Conservation (phyloP, 2,888 invertebrate species). For the Neoascia interrupta region DNA sequence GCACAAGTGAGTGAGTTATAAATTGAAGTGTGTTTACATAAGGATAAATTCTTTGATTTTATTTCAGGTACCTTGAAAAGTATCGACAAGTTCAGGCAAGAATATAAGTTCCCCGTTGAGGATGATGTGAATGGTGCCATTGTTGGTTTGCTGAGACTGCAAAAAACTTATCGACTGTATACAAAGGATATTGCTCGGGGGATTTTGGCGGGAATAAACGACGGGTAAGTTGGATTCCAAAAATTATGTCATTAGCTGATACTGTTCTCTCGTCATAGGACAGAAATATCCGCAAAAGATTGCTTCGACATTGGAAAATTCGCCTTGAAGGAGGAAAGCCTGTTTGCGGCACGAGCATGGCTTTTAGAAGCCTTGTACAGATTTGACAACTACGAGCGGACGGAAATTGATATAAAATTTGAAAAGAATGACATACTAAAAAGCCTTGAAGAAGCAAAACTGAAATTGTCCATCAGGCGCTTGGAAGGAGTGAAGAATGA, state of each 20-base stretch:
- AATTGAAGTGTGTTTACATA: background rate
- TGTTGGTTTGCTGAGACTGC: constrained; percentile 93
- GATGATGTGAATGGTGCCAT: constrained; percentile 97
- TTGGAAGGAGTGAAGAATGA: no score
- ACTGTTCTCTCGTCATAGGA: no score
- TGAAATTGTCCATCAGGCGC: no score
- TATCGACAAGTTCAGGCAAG: constrained; percentile 67
- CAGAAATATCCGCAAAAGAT: constrained; percentile 85
- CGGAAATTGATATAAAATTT: constrained; percentile 13
- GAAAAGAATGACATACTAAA: constrained; percentile 69
- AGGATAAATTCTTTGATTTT: no score
- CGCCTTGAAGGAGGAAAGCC: constrained; percentile 92
- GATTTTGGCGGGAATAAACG: constrained; percentile 88
- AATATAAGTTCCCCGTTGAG: constrained; percentile 82
- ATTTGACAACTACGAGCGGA: constrained; percentile 37
- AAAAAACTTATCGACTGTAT: constrained; percentile 93
- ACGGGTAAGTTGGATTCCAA: constrained; percentile 84
- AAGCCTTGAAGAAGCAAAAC: constrained; percentile 70
- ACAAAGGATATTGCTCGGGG: constrained; percentile 91
- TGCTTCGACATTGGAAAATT: constrained; percentile 91
- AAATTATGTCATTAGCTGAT: no score
- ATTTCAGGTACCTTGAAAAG: constrained; percentile 71
- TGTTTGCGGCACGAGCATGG: constrained; percentile 92
- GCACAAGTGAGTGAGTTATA: constrained; percentile 72
- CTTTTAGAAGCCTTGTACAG: constrained; percentile 83